Conservation (phyloP, 23 tunicate genomes). For the Ciona savignyi region DNA sequence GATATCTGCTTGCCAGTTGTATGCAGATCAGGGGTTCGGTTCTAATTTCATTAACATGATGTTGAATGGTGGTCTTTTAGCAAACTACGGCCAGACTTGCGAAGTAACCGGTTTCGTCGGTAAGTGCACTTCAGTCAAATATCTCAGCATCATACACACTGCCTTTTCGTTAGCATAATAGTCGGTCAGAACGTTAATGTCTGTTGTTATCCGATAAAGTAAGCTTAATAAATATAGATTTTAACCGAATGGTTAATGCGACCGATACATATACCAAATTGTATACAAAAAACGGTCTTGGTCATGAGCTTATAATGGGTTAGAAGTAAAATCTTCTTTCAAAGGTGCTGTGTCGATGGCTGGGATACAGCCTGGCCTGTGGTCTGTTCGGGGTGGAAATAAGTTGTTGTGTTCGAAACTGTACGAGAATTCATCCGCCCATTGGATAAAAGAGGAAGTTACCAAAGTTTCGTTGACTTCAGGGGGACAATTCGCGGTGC, state of each 20-base stretch:
- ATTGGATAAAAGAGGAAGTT: conserved; percentile 34
- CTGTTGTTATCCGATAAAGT: too few relatives aligned
- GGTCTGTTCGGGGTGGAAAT: conserved; percentile 82
- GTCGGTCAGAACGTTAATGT: too few relatives aligned
- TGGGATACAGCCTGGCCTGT: conserved; percentile 66
- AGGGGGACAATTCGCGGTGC: conserved; percentile 13
- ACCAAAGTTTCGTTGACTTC: conserved; percentile 17
- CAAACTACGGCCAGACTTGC: conserved; percentile 73
- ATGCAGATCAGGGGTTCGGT: conserved; percentile 24
- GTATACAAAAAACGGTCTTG: too few relatives aligned
- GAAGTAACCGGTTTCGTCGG: conserved; percentile 71
- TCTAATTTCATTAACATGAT: conserved; percentile 19
- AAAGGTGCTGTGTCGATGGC: conserved; percentile 77
- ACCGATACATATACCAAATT: too few relatives aligned
- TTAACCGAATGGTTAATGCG: too few relatives aligned
- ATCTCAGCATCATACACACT: not conserved
- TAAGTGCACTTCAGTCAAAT: conserved; percentile 4
- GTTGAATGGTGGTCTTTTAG: conserved; percentile 49
- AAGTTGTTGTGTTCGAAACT: conserved; percentile 35
- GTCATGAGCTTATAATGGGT: too few relatives aligned
- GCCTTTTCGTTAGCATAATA: not conserved
- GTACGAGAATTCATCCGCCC: conserved; percentile 33
- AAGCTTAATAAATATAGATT: too few relatives aligned
- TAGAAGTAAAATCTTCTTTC: too few relatives aligned
- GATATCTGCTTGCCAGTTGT: conserved; percentile 25